Evolutionary conservation across 2,888 invertebrate genomes (phyloP).

Genomic region (Ophioninae sp.): DNA sequence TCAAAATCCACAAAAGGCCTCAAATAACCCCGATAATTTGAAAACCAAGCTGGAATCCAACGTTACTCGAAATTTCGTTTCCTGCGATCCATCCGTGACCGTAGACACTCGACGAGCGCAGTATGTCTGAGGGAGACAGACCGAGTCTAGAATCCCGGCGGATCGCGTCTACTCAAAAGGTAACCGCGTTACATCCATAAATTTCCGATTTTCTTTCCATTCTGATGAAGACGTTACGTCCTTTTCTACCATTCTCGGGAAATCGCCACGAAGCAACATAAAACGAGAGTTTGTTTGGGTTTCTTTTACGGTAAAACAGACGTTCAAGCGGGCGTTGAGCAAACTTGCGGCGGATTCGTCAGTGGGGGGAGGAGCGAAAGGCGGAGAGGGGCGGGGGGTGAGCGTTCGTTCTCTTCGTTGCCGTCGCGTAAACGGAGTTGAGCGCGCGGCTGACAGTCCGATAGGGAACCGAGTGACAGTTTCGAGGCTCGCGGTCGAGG

Average conservation of each 20-base stretch:
- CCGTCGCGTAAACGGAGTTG: conserved; percentile 14
- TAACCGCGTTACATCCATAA: not conserved
- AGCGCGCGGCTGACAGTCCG: conserved; percentile 28
- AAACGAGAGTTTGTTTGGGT: not conserved
- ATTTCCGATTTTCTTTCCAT: not conserved
- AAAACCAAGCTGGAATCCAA: not conserved
- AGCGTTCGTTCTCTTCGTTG: conserved; percentile 6
- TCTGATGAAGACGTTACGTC: not conserved
- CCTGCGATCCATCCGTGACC: conserved; percentile 18
- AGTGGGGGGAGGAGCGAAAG: not conserved
- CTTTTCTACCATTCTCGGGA: not conserved
- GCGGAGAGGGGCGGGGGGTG: conserved; percentile 12
- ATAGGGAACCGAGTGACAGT: conserved; percentile 35
- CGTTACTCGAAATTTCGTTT: not conserved
- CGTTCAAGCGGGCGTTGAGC: conserved; percentile 6
- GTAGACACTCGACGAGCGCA: conserved; percentile 20
- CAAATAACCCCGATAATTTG: not conserved
- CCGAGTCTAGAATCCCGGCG: conserved; percentile 10
- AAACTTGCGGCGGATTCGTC: not conserved
- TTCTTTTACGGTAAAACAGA: not conserved
- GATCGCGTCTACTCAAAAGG: conserved; percentile 1
- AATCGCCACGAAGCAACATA: not conserved
- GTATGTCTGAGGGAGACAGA: not conserved
- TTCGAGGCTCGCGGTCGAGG: conserved; percentile 19
- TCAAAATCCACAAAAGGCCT: not conserved